Conservation (phyloP, 2,797 vertebrate genomes). For the Bradypus variegatus region DNA sequence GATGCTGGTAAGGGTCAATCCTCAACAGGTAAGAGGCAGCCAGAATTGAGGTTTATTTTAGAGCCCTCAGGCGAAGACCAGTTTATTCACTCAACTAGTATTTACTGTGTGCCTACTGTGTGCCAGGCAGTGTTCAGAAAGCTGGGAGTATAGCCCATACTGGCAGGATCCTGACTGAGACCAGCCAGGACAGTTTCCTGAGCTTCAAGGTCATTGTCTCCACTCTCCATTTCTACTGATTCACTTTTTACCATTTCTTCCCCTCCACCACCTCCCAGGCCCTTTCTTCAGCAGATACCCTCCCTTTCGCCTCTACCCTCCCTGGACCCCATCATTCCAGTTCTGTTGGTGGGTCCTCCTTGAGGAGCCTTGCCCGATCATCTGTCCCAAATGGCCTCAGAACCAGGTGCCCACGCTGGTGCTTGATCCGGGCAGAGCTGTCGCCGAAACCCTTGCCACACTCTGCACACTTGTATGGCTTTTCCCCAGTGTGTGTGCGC, state of each 20-base stretch:
- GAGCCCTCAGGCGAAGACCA: conserved; percentile 19
- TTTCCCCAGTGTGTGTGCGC: conserved; percentile 64
- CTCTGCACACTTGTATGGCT: conserved; percentile 70
- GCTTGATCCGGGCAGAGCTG: conserved; percentile 67
- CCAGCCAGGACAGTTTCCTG: conserved; percentile 42
- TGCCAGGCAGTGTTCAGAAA: conserved; percentile 43
- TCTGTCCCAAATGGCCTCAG: conserved; percentile 60
- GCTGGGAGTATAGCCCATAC: neutral
- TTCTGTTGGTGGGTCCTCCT: conserved; percentile 43
- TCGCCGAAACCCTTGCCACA: conserved; percentile 70
- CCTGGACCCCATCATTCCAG: conserved; percentile 49
- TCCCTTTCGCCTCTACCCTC: conserved; percentile 37
- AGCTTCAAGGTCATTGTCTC: conserved; percentile 36
- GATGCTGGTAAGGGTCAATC: neutral
- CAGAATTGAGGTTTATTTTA: neutral
- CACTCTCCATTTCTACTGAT: conserved; percentile 37
- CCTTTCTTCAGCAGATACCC: conserved; percentile 30
- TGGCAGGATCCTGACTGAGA: conserved; percentile 8
- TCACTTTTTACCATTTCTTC: conserved; percentile 15
- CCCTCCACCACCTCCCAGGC: conserved; percentile 48
- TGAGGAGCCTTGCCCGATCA: conserved; percentile 32
- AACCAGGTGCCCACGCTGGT: conserved; percentile 67
- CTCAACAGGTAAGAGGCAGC: conserved; percentile 15
- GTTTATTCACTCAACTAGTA: conserved; percentile 8
- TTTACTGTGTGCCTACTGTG: conserved; percentile 4